Conservation (phyloP, 2,113 vertebrate species). For the Clarias magur region DNA sequence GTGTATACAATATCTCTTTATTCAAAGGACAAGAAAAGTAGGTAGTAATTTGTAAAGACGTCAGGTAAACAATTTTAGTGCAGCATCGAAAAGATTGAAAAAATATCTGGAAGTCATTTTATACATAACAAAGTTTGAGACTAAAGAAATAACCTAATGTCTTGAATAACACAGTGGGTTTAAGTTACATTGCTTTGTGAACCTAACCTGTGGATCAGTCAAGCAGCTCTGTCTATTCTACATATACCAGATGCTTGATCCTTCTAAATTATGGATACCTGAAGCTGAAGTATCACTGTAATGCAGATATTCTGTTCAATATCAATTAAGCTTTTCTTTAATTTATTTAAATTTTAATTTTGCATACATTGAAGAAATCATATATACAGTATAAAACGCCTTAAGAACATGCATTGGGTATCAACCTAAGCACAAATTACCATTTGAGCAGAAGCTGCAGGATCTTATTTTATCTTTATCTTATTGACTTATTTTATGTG, state of each 20-base stretch:
- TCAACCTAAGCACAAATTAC: conserved; percentile 77
- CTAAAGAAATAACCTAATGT: not conserved
- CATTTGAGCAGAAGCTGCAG: conserved; percentile 63
- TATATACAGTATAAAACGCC: conserved; percentile 74
- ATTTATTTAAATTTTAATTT: conserved; percentile 42
- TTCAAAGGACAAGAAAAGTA: conserved; percentile 30
- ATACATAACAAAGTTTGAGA: not conserved
- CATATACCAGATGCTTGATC: conserved; percentile 52
- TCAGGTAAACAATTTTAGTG: conserved; percentile 37
- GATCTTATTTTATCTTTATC: conserved; percentile 27
- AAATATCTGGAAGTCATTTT: conserved; percentile 39
- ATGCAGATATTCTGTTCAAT: conserved; percentile 54
- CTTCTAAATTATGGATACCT: conserved; percentile 47
- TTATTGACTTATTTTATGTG: conserved; percentile 55
- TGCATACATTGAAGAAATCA: conserved; percentile 62
- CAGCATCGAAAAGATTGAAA: conserved; percentile 30
- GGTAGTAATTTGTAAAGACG: conserved; percentile 49
- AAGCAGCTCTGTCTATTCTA: conserved; percentile 56
- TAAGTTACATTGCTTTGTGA: conserved; percentile 65
- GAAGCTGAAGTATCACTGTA: conserved; percentile 66
- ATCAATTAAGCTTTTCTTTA: not conserved
- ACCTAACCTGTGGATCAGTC: conserved; percentile 66
- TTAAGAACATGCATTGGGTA: conserved; percentile 73
- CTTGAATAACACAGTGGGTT: conserved; percentile 22
- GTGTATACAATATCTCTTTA: conserved; percentile 49